Evolutionary conservation across 2,113 vertebrate species (phyloP).

Genomic region (Microcebus griseorufus): DNA sequence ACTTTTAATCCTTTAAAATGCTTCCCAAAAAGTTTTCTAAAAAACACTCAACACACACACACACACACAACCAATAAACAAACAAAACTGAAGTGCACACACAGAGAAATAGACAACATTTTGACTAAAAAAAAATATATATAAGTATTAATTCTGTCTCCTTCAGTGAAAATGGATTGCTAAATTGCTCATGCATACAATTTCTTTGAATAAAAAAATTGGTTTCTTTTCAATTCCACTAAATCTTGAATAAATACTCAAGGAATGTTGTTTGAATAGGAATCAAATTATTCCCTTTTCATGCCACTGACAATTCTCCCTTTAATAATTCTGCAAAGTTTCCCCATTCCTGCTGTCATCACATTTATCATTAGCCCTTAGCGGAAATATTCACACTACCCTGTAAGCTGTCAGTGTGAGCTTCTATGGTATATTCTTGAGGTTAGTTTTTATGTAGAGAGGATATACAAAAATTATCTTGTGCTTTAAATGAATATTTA

Average conservation of each 20-base stretch:
- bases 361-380: not conserved
- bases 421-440: not conserved
- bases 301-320: not conserved
- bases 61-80: not conserved
- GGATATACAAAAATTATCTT: not conserved
- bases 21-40: not conserved
- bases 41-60: not conserved
- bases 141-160: not conserved
- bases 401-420: not conserved
- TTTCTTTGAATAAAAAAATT: not conserved
- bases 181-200: not conserved
- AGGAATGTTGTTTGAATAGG: not conserved
- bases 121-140: not conserved
- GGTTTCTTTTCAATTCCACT: not conserved
- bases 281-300: not conserved
- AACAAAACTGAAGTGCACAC: not conserved
- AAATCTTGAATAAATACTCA: not conserved
- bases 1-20: not conserved
- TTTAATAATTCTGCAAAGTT: not conserved
- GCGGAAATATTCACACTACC: not conserved
- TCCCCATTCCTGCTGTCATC: accelerated
- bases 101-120: not conserved
- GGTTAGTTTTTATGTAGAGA: not conserved
- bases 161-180: not conserved
- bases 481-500: not conserved